Base-by-base conservation (phyloP, 2,113 vertebrate species). In the Perca schrenkii region DNA sequence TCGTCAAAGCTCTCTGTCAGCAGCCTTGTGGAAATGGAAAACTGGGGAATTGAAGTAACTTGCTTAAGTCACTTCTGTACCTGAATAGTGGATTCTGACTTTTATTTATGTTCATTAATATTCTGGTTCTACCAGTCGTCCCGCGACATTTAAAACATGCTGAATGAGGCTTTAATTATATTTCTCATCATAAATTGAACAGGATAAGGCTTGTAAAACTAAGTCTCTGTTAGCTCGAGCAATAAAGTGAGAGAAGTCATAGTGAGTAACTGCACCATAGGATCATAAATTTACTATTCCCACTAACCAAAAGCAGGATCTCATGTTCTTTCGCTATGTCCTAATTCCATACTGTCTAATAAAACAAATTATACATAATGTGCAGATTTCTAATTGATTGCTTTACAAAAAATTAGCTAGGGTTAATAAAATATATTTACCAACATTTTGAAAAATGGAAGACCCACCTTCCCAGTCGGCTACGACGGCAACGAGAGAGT, bases 131-230 rank as follows among this genome's bases (percentile, higher is more conserved):
- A 22, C 72, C 36, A 40, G 57, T 68, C 21, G 34, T 86, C 86
- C 77, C 49, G 6, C 86, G 82, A 65, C 84, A 84, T 91, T 88
- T 88, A 78, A 88, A 88, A 91, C 43, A 50, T 62, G 75, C 74
- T 82, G 77, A 85, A 84, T 83, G 74, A 88, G 54, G 66, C 25
- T 85, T 81, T 58, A 87, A 91, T 90, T 83, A 88, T 80, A 76
- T 85, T 89, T 79, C 69, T 74, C 77, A 86, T 86, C 73, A 68
- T 56, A 52, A 68, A 71, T 74, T 57, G 67, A 57, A 64, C 12
- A 61, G 34, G 68, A 89, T 72, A 86, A 66, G 58, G 40, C 63
- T 56, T 72, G 72, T 67, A 71, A 79, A 80, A 58, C 43, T 6
- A 21, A 14, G 56, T 52, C 46, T 70, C 36, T 50, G 53, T 80